Evolutionary conservation across 2,888 invertebrate genomes (phyloP), one percentile per base, ranked within the genome.

Genomic region (Augochlorella aurata): DNA sequence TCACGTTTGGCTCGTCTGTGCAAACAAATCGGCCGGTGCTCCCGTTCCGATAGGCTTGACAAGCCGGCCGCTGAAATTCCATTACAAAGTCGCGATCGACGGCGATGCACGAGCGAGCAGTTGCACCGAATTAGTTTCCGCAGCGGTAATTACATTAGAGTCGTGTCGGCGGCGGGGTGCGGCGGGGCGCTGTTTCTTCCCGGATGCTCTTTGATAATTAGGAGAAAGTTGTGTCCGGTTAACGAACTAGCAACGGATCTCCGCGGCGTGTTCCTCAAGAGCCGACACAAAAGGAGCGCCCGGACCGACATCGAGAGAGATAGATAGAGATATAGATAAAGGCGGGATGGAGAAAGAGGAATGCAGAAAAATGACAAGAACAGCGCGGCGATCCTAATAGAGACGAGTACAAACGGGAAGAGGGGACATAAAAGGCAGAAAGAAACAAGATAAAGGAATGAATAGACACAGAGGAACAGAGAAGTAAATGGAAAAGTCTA

Each of bases 131-230:
- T 85, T 82, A 85, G 79, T 75, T 77, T n/a, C 50, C 65, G 58
- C 66, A 63, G 49, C 38, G 49, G 67, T 83, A 87, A 87, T 87
- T 81, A 77, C 74, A 63, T 80, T 69, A 73, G 14, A 29, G 76
- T 45, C 58, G 69, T 54, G 71, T 63, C 63, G 74, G 71, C 67
- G 49, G 16, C 24, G 14, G 73, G 16, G 24, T 45, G 18, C 68
- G 38, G 38, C 38, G 38, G 38, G 38, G 38, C 38, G 38, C 24
- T 69, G 77, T 74, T 79, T 79, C 87, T 82, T 80, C 73, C 45
- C 70, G 73, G 44, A 74, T 71, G 76, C 77, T 85, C 82, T 76
- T 77, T 78, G 80, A 87, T 87, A 83, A 87, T 87, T 87, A 83
- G 52, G 67, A 54, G 79, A 77, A 87, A 85, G 80, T 87, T 84